phyloP scores from a whole-genome alignment of 2,888 invertebrate species.

The Tenthredo scrophulariae region DNA sequence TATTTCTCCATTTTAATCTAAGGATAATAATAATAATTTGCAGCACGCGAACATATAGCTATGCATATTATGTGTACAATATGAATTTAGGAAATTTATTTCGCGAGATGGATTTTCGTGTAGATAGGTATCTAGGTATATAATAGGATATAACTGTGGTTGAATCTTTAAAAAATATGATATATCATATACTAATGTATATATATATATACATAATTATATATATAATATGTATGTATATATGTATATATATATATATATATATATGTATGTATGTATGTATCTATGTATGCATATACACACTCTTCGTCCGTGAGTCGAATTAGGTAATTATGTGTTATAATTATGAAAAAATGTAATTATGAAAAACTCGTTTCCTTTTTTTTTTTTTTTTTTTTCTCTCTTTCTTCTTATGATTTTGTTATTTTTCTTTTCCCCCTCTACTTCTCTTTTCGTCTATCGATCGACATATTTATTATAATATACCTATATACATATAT shows the following conservation, averaged over 20 bases:
- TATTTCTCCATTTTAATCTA: not conserved
- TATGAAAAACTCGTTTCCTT: not conserved
- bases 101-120: not conserved
- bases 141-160: too few relatives aligned
- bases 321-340: slow-evolving; percentile 66
- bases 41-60: slow-evolving; percentile 15
- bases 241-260: slow-evolving; percentile 65
- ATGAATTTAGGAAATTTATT: too few relatives aligned
- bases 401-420: not conserved
- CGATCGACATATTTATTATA: slow-evolving; percentile 4
- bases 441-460: not conserved
- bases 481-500: not conserved
- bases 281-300: slow-evolving; percentile 50
- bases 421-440: not conserved
- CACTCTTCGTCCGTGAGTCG: slow-evolving; percentile 68
- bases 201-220: slow-evolving; percentile 62
- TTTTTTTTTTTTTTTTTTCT: not conserved
- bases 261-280: slow-evolving; percentile 57
- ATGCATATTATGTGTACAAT: not conserved
- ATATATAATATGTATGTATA: slow-evolving; percentile 60
- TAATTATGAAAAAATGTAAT: not conserved
- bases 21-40: slow-evolving; percentile 28
- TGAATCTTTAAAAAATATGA: not conserved
- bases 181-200: not conserved
- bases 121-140: not conserved